Percentiles rank a stretch among this genome's conserved stretches.
phyloP scores from a whole-genome alignment of 2,113 vertebrate genomes.

The Neomonachus schauinslandi region DNA sequence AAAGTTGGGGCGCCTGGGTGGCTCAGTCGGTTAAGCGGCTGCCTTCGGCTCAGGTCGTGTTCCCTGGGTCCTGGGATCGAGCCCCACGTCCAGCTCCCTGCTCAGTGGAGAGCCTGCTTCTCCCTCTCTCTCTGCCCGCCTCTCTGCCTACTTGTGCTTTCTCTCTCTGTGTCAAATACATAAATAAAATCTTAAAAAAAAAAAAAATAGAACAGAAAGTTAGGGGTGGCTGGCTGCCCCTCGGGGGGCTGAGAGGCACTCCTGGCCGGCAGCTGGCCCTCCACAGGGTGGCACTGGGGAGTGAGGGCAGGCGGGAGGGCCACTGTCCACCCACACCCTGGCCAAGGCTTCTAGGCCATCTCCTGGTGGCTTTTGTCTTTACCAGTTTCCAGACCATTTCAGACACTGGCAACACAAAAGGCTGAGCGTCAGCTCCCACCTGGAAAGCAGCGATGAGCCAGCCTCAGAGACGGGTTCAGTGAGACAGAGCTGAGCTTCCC shows the following conservation, averaged over 20 bases:
- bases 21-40: too few species aligned
- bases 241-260: background rate
- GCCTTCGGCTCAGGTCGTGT: too few species aligned
- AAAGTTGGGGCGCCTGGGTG: background rate
- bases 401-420: constrained; percentile 17
- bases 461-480: background rate
- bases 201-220: constrained; percentile 26
- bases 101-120: too few species aligned
- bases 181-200: too few species aligned
- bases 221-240: background rate
- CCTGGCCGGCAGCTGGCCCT: background rate
- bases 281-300: background rate
- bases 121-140: too few species aligned
- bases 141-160: too few species aligned
- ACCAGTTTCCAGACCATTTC: constrained; percentile 59
- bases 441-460: background rate
- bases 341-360: constrained; percentile 43
- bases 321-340: background rate
- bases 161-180: too few species aligned
- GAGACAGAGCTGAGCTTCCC: constrained; percentile 15
- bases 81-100: too few species aligned
- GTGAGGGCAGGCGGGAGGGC: background rate
- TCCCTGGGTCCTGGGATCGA: too few species aligned
- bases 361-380: constrained; percentile 42
- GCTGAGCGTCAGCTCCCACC: constrained; percentile 12